Percentiles rank a stretch among this genome's conserved stretches.
phyloP scores from a whole-genome alignment of 2,113 vertebrate genomes.

The Scopus umbretta region DNA sequence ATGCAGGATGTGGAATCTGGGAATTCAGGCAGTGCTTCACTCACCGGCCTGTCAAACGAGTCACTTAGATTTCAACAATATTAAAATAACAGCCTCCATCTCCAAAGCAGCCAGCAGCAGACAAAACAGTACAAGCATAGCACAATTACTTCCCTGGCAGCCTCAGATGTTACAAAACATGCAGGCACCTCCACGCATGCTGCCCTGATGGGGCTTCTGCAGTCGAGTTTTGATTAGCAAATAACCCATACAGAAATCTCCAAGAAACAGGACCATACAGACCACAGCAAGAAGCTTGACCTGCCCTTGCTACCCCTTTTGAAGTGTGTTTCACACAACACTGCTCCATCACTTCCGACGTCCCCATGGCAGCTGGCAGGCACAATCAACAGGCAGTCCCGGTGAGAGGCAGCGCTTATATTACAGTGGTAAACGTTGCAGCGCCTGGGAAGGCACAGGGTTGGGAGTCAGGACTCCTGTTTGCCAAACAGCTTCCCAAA shows the following conservation, averaged over 20 bases:
- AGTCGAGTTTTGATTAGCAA: neutral
- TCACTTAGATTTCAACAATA: neutral
- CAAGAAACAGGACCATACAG: neutral
- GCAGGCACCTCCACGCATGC: neutral
- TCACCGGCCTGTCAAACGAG: neutral
- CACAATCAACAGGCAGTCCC: neutral
- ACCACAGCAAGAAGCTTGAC: neutral
- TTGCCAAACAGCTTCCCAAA: neutral
- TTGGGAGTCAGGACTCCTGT: neutral
- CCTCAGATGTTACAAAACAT: neutral
- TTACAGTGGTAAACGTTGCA: neutral
- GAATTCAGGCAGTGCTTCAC: neutral
- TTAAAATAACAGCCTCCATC: neutral
- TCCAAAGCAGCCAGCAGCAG: slow-evolving; percentile 7
- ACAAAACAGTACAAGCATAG: neutral
- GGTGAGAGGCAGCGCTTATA: neutral
- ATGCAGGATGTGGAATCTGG: neutral
- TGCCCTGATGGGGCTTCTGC: neutral
- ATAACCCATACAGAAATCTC: neutral
- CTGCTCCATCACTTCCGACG: fast-evolving
- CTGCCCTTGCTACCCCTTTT: neutral
- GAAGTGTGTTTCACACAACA: neutral
- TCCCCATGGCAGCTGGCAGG: neutral
- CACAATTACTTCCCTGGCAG: neutral
- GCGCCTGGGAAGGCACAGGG: neutral